Conservation (phyloP, 2,113 vertebrate genomes). For the Alaudala cheleensis region DNA sequence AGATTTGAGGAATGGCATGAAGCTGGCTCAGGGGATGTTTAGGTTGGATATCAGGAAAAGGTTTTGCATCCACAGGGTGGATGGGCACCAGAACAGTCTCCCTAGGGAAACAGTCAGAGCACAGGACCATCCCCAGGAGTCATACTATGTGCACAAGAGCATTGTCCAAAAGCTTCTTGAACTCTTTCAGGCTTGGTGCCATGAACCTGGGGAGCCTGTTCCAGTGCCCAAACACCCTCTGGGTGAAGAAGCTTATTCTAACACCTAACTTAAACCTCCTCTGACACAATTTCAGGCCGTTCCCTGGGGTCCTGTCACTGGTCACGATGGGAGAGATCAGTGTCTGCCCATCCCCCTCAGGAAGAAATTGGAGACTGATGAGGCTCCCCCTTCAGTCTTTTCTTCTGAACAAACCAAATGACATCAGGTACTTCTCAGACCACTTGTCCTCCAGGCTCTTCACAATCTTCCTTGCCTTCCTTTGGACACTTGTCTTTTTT, state of each 20-base stretch:
- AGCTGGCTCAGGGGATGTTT: neutral
- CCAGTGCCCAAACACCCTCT: neutral
- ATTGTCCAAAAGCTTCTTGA: neutral
- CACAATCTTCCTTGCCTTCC: neutral
- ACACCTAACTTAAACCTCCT: neutral
- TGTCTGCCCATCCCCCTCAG: fast-evolving
- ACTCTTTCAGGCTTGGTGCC: neutral
- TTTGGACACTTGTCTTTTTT: neutral
- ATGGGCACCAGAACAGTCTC: fast-evolving
- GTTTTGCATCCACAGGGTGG: neutral
- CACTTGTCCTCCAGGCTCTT: neutral
- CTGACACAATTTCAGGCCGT: too few species aligned
- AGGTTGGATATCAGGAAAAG: neutral
- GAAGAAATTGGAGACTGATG: neutral
- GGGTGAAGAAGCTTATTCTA: neutral
- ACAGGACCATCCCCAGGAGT: neutral
- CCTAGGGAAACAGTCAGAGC: neutral
- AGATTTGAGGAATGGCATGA: fast-evolving
- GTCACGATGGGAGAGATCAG: neutral
- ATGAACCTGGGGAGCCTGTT: neutral
- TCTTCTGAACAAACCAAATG: neutral
- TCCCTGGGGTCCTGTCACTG: neutral
- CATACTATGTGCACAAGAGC: neutral
- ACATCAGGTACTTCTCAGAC: neutral
- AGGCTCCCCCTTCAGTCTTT: neutral